These are phyloP conservation scores for Panurus biarmicus DNA, from an alignment of 2,113 vertebrate species.

Conservation along the genomic window DNA sequence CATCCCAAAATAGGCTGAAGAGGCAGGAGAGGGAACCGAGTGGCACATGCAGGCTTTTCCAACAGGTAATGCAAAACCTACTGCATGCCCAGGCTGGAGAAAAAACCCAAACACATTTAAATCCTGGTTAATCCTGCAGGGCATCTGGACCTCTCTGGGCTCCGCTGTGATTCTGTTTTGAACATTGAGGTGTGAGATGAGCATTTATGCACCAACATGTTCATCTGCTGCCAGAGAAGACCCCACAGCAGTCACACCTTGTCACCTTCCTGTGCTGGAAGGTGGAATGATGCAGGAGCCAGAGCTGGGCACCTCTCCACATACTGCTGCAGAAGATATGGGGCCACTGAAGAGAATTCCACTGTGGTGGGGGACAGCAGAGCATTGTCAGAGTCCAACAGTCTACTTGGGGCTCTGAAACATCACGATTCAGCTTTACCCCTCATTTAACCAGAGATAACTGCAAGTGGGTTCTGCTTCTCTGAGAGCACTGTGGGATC, in stretches of 20 bases:
- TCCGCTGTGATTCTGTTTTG: not conserved
- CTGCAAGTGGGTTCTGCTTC: not conserved
- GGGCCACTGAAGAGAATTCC: not conserved
- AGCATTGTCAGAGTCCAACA: too few species aligned
- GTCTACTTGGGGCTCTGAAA: not conserved
- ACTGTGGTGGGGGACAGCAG: not conserved
- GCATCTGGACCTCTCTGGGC: not conserved
- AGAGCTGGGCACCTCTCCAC: not conserved
- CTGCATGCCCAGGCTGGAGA: not conserved
- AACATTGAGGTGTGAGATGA: not conserved
- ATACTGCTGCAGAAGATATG: not conserved
- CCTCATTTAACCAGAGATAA: not conserved
- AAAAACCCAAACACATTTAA: not conserved
- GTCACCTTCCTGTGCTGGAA: not conserved
- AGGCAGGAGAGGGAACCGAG: not conserved
- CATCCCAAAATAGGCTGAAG: slow-evolving; percentile 18
- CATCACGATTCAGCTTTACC: not conserved
- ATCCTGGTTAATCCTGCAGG: not conserved
- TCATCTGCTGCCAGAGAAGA: not conserved
- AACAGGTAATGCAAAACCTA: not conserved
- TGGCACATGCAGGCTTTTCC: not conserved
- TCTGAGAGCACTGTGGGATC: fast-evolving
- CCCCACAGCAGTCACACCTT: not conserved
- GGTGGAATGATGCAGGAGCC: not conserved
- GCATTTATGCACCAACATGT: not conserved